Conservation (phyloP, 2,888 invertebrate species). For the Ditula angustiorana region DNA sequence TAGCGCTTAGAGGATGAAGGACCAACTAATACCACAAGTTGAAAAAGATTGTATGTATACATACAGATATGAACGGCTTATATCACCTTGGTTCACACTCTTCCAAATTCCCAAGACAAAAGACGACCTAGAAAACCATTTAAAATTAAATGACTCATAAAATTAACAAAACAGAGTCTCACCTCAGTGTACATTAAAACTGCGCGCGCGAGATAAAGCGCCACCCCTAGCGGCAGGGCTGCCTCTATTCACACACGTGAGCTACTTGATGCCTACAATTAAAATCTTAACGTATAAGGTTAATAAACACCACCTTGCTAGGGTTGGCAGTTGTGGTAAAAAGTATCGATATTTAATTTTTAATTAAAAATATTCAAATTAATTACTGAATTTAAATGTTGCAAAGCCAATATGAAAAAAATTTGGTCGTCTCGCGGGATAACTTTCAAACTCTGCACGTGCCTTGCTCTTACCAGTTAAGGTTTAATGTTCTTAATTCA, state of each 20-base stretch:
- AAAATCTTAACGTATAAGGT: slow-evolving; percentile 80
- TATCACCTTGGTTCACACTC: slow-evolving; percentile 1
- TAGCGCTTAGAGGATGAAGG: too few species aligned
- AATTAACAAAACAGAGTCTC: slow-evolving; percentile 43
- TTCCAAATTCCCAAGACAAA: slow-evolving; percentile 1
- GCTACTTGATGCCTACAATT: slow-evolving; percentile 81
- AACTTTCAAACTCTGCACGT: too few species aligned
- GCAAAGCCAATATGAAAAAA: too few species aligned
- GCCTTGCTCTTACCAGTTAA: too few species aligned
- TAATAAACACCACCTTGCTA: slow-evolving; percentile 71
- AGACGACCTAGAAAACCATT: slow-evolving; percentile 17
- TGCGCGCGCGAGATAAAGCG: slow-evolving; percentile 33
- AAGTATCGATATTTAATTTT: slow-evolving; percentile 45
- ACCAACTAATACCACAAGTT: too few species aligned
- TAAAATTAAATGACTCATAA: slow-evolving; percentile 32
- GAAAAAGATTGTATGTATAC: too few species aligned
- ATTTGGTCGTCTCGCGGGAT: too few species aligned
- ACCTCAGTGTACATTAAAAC: slow-evolving; percentile 30
- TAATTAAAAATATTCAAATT: too few species aligned
- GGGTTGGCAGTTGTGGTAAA: slow-evolving; percentile 49
- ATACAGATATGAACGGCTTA: too few species aligned
- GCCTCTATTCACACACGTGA: slow-evolving; percentile 9
- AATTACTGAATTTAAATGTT: too few species aligned
- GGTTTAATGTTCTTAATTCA: too few species aligned
- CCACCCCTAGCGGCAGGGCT: slow-evolving; percentile 27